Conservation (phyloP, 2,113 vertebrate genomes). For the Pomatostomus ruficeps region DNA sequence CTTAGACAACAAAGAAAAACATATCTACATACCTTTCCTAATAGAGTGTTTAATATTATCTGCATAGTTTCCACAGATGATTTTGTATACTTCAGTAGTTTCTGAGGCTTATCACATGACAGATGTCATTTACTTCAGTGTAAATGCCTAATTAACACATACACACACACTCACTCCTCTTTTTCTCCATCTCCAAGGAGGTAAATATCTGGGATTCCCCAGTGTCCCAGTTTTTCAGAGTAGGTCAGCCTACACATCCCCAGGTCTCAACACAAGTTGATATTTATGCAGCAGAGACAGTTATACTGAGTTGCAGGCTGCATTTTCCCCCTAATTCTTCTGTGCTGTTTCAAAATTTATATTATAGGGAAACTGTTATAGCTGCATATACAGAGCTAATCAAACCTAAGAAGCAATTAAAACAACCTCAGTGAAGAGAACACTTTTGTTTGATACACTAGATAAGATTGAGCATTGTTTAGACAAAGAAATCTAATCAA, state of each 20-base stretch:
- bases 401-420: not conserved
- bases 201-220: not conserved
- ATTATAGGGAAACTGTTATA: not conserved
- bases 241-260: not conserved
- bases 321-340: not conserved
- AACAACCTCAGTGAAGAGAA: not conserved
- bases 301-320: not conserved
- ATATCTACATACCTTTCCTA: not conserved
- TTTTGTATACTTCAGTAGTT: conserved; percentile 3
- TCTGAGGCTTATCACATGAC: not conserved
- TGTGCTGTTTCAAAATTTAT: not conserved
- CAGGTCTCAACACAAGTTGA: not conserved
- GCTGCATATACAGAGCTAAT: not conserved
- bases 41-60: not conserved
- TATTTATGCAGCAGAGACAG: not conserved
- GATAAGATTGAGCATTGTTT: not conserved
- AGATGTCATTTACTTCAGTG: conserved; percentile 31
- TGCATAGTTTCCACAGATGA: not conserved
- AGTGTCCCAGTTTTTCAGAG: not conserved
- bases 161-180: not conserved
- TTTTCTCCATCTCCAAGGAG: not conserved
- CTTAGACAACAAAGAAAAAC: not conserved
- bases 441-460: conserved; percentile 4
- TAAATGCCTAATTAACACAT: conserved; percentile 58
- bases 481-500: conserved; percentile 51